Evolutionary conservation across 2,113 vertebrate species (phyloP).

Genomic region (Empidonax traillii): DNA sequence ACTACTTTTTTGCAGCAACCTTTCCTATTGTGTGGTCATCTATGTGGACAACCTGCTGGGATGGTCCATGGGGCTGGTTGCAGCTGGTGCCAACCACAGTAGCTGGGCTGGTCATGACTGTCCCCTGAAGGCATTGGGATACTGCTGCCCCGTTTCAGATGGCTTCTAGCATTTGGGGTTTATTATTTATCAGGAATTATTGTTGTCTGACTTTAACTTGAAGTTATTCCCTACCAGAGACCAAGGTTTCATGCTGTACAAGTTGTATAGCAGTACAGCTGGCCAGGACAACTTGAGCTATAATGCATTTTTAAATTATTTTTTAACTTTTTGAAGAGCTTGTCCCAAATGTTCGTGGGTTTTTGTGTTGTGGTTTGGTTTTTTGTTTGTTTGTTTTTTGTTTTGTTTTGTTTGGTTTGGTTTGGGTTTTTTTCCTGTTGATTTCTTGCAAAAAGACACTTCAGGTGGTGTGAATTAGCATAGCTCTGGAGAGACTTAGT

Average conservation of each 20-base stretch:
- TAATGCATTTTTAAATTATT: neutral
- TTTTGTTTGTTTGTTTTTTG: neutral
- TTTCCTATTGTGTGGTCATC: neutral
- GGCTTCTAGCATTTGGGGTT: neutral
- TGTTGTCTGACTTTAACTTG: neutral
- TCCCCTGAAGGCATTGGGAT: neutral
- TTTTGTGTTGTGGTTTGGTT: neutral
- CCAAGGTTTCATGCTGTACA: neutral
- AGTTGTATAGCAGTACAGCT: neutral
- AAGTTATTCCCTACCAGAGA: neutral
- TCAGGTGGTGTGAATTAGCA: constrained; percentile 19
- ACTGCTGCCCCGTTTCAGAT: neutral
- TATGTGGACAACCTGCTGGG: neutral
- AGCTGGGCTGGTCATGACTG: neutral
- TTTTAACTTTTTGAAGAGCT: neutral
- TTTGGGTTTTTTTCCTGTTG: neutral
- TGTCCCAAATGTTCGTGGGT: neutral
- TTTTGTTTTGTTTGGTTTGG: neutral
- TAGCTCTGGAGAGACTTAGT: neutral
- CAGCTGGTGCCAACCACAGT: neutral
- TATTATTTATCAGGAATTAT: neutral
- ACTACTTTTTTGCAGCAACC: neutral
- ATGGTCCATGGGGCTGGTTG: neutral
- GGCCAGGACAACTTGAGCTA: neutral
- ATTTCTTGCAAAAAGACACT: neutral